phyloP scores from a whole-genome alignment of 2,888 invertebrate genomes.

The Ennomos quercinarius region DNA sequence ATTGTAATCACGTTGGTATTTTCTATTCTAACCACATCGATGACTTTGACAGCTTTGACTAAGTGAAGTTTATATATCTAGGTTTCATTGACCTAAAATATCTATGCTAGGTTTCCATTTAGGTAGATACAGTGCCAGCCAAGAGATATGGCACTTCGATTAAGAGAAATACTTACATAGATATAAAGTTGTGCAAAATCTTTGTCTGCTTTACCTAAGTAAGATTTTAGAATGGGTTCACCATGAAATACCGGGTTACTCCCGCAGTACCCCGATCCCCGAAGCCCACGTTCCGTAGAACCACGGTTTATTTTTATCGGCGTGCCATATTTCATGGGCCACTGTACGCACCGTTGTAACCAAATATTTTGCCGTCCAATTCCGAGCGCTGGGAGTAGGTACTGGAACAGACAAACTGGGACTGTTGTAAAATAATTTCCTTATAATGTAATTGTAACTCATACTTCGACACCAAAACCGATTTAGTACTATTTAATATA shows the following conservation, averaged over 20 bases:
- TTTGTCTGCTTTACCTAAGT: no score
- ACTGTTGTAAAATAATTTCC: slow-evolving; percentile 59
- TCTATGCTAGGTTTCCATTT: slow-evolving; percentile 11
- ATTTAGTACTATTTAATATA: slow-evolving; percentile 64
- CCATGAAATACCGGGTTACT: no score
- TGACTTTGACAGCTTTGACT: slow-evolving; percentile 18
- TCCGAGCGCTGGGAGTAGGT: slow-evolving; percentile 61
- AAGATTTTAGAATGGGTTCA: no score
- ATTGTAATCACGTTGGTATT: slow-evolving; percentile 27
- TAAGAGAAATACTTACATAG: no score
- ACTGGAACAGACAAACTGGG: slow-evolving; percentile 63
- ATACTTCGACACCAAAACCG: slow-evolving; percentile 74
- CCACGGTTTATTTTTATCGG: no score
- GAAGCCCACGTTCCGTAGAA: no score
- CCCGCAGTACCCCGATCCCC: no score
- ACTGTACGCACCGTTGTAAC: slow-evolving; percentile 48
- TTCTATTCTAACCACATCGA: slow-evolving; percentile 27
- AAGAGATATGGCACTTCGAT: slow-evolving; percentile 7
- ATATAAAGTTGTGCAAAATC: no score
- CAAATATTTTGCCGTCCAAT: slow-evolving; percentile 83
- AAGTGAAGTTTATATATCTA: slow-evolving; percentile 10
- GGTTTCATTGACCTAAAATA: no score
- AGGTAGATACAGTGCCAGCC: slow-evolving; percentile 6
- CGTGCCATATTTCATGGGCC: slow-evolving; percentile 7
- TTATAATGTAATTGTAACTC: slow-evolving; percentile 56